phyloP scores from a whole-genome alignment of 30 jellyfish, hydroid and myxozoan species.

The Aurelia coerulea region DNA sequence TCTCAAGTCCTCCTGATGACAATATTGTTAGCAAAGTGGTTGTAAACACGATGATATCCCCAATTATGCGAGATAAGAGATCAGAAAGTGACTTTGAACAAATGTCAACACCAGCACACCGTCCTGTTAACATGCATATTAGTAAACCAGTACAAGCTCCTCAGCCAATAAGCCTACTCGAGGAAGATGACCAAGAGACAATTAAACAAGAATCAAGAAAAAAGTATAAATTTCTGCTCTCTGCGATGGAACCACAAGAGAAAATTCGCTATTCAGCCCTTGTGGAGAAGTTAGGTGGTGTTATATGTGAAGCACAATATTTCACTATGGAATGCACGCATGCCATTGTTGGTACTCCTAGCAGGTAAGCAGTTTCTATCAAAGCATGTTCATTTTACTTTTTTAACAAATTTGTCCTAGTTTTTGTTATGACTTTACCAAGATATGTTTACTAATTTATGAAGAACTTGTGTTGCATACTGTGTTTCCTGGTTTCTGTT shows the following conservation, averaged over 20 bases:
- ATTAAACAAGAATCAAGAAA: background rate
- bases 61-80: background rate
- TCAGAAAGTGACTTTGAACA: constrained; percentile 12
- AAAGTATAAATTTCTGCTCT: constrained; percentile 63
- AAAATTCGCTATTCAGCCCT: constrained; percentile 88
- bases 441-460: too few relatives aligned
- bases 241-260: constrained; percentile 94
- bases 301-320: constrained; percentile 74
- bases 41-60: too few relatives aligned
- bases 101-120: constrained; percentile 47
- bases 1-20: too few relatives aligned
- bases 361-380: background rate
- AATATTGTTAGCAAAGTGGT: too few relatives aligned
- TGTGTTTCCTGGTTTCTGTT: too few relatives aligned
- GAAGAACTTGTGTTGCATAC: too few relatives aligned
- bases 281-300: constrained; percentile 93
- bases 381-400: background rate
- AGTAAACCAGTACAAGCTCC: constrained; percentile 73
- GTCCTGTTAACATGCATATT: constrained; percentile 70
- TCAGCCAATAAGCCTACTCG: constrained; percentile 65
- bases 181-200: constrained; percentile 38
- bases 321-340: constrained; percentile 90
- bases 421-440: background rate
- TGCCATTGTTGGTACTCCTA: constrained; percentile 92
- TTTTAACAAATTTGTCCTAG: background rate